Base-by-base conservation (phyloP, 2,113 vertebrate genomes). In the Paracanthobrama guichenoti region DNA sequence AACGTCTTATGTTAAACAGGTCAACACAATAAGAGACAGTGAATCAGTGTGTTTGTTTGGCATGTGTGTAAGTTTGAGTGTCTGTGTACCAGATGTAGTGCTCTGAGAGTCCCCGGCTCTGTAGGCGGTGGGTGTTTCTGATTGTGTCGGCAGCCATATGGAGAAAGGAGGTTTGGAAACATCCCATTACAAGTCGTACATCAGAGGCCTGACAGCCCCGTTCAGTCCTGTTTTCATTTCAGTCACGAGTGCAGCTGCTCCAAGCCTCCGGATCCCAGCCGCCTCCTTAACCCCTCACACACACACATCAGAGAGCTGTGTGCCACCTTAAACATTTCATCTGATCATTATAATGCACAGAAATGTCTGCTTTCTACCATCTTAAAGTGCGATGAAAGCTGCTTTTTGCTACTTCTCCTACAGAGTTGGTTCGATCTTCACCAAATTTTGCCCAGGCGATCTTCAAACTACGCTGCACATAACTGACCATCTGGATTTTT, bases 151-250 rank as follows among this genome's bases (percentile, higher is more conserved):
- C 92, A 42, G 92, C 94, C 95, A 96, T 95, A 95, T 96, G 95
- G 95, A 95, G 87, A 94, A 92, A 93, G 92, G 94, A 94, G 93
- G 93, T 94, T 89, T 96, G 96, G 95, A 97, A 96, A 97, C 96
- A 96, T 96, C 96, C 96, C 94, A 95, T 96, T 96, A 97, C 94
- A 95, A 96, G 94, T 96, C 94, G 91, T 97, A 96, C 95, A 96
- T 97, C 96, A 97, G 93, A 90, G 91, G 83, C 64, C 92, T 96
- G 96, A 96, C 95, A 96, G 94, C 91, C 90, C 92, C 85, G 87
- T 93, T 95, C 94, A 91, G 94, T 93, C 94, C 94, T 96, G 94
- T 96, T 96, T 97, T 95, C 93, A 95, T 96, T 96, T 96, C 95
- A 95, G 95, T 95, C 94, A 94, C 94, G 94, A 95, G 95, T 94